phyloP scores from a whole-genome alignment of 2,888 invertebrate genomes.

The Phyllotreta cruciferae region DNA sequence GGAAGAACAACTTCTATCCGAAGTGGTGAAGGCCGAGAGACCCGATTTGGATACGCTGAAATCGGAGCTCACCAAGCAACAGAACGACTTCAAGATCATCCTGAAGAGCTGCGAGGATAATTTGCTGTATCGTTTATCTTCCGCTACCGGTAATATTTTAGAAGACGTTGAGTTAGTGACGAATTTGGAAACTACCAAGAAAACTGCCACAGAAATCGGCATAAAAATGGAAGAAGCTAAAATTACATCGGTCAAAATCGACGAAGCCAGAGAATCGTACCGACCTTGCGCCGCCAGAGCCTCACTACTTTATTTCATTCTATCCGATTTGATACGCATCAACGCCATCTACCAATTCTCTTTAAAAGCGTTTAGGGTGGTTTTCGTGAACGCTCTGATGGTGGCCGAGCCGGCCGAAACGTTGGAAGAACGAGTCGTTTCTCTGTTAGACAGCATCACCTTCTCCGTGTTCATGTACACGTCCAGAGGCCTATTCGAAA shows the following conservation, averaged over 20 bases:
- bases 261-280: slow-evolving; percentile 89
- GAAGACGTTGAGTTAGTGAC: slow-evolving; percentile 90
- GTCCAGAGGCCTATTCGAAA: slow-evolving; percentile 88
- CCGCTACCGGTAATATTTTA: slow-evolving; percentile 90
- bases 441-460: slow-evolving; percentile 87
- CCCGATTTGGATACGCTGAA: slow-evolving; percentile 88
- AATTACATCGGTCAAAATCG: slow-evolving; percentile 85
- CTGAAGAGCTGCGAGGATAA: slow-evolving; percentile 91
- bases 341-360: slow-evolving; percentile 97
- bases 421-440: slow-evolving; percentile 73
- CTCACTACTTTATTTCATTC: slow-evolving; percentile 89
- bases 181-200: slow-evolving; percentile 92
- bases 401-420: slow-evolving; percentile 74
- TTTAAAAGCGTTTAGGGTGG: slow-evolving; percentile 90
- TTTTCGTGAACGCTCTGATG: slow-evolving; percentile 84
- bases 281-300: slow-evolving; percentile 84
- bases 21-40: slow-evolving; percentile 91
- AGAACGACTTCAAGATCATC: slow-evolving; percentile 93
- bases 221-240: slow-evolving; percentile 87
- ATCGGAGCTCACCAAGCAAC: slow-evolving; percentile 85
- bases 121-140: slow-evolving; percentile 81
- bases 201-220: slow-evolving; percentile 90
- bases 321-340: slow-evolving; percentile 90
- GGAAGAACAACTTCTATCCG: slow-evolving; percentile 91
- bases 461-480: slow-evolving; percentile 88